Evolutionary conservation across 2,888 invertebrate genomes (phyloP).

Genomic region (Andrena marginata): DNA sequence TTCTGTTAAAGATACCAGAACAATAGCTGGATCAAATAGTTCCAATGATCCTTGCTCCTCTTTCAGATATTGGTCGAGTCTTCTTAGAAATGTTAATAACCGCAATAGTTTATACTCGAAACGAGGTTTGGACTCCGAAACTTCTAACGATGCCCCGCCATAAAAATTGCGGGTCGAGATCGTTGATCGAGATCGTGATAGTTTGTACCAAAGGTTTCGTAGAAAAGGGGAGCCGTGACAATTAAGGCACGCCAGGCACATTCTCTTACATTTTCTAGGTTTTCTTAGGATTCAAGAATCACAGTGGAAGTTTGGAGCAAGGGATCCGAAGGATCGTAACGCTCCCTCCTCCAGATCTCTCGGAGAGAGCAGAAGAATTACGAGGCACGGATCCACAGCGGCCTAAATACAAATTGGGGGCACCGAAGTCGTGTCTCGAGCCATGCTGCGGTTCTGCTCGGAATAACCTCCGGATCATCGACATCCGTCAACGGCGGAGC

Average conservation of each 20-base stretch:
- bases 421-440: constrained; percentile 67
- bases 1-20: constrained; percentile 65
- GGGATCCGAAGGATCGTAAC: constrained; percentile 20
- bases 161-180: no score
- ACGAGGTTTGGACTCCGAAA: no score
- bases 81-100: constrained; percentile 35
- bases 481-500: constrained; percentile 28
- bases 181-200: no score
- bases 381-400: constrained; percentile 57
- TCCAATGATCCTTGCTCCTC: constrained; percentile 41
- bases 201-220: no score
- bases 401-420: constrained; percentile 76
- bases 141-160: no score
- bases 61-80: constrained; percentile 27
- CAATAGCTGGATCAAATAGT: constrained; percentile 57
- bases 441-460: constrained; percentile 52
- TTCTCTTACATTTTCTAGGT: neutral
- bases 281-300: no score
- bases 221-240: no score
- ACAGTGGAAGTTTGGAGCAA: no score
- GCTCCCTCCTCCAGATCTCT: constrained; percentile 33
- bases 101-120: constrained; percentile 6
- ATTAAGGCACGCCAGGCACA: no score
- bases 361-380: constrained; percentile 62
- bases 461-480: constrained; percentile 69